A percentile compares a stretch with the other conserved stretches of the same genome.
Conservation (phyloP, 2,113 vertebrate genomes). For the Campylorhamphus procurvoides region DNA sequence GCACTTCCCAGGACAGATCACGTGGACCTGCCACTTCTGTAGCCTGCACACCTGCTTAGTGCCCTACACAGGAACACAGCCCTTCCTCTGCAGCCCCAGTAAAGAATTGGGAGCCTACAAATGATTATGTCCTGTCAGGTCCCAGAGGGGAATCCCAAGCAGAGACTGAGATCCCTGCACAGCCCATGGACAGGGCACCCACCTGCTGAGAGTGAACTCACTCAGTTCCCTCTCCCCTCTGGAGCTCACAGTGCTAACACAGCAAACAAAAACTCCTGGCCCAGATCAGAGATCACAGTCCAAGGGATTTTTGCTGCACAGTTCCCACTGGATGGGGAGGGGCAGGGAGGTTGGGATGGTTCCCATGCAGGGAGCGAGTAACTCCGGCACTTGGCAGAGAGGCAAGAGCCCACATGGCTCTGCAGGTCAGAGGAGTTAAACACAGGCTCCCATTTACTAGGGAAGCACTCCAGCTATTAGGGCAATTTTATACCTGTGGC, state of each 20-base stretch:
- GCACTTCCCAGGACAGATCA: accelerated
- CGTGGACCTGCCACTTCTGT: neutral
- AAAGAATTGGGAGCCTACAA: neutral
- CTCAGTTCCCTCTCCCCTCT: neutral
- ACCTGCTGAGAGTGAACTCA: neutral
- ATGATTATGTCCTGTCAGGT: neutral
- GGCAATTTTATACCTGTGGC: neutral
- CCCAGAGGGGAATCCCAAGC: neutral
- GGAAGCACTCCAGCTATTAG: neutral
- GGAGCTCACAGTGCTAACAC: neutral
- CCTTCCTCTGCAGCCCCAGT: neutral
- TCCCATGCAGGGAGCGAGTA: neutral
- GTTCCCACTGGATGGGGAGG: neutral
- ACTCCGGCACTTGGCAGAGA: neutral
- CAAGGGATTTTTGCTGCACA: neutral
- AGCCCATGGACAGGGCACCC: neutral
- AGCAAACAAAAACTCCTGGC: neutral
- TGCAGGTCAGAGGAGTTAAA: neutral
- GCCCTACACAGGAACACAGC: accelerated
- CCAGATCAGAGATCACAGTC: neutral
- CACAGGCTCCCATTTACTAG: neutral
- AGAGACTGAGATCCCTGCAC: neutral
- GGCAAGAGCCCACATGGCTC: neutral
- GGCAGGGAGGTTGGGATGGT: neutral
- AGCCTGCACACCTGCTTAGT: neutral